These are phyloP conservation scores for Papilio gigon DNA, from an alignment of 2,888 invertebrate genomes.

Conservation along the genomic window DNA sequence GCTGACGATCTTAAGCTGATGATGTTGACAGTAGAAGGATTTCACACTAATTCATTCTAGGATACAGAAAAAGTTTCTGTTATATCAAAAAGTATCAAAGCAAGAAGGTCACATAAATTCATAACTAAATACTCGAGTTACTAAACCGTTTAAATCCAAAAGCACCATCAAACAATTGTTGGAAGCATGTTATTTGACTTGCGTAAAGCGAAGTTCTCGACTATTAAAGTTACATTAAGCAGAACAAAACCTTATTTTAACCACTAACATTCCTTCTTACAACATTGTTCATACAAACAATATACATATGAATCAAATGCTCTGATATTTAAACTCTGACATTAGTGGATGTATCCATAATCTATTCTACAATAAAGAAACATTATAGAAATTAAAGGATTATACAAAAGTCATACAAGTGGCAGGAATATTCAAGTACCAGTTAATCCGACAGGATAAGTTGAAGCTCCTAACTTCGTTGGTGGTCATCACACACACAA, in stretches of 20 bases:
- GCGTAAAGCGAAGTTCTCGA: conserved; percentile 21
- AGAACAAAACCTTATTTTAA: conserved; percentile 36
- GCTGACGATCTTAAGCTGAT: too few species aligned
- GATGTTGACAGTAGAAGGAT: too few species aligned
- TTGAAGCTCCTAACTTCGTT: conserved; percentile 60
- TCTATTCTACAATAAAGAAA: background rate
- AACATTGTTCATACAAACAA: background rate
- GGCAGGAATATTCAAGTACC: conserved; percentile 43
- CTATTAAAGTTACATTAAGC: conserved; percentile 52
- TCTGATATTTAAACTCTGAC: too few species aligned
- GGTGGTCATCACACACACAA: conserved; percentile 58
- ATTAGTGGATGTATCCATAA: too few species aligned
- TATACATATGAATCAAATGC: background rate
- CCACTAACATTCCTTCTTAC: conserved; percentile 4
- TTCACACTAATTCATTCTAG: too few species aligned
- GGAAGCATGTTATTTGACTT: conserved; percentile 11
- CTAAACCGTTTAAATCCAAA: background rate
- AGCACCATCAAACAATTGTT: conserved; percentile 21
- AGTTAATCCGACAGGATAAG: conserved; percentile 58
- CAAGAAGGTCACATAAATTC: too few species aligned
- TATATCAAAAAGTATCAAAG: too few species aligned
- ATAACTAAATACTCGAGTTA: background rate
- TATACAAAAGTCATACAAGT: conserved; percentile 22
- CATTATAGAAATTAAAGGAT: background rate
- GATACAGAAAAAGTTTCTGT: too few species aligned